Percentiles rank a stretch among this genome's conserved stretches.
Conservation (phyloP, 2,113 vertebrate genomes). For the Alligator sinensis region DNA sequence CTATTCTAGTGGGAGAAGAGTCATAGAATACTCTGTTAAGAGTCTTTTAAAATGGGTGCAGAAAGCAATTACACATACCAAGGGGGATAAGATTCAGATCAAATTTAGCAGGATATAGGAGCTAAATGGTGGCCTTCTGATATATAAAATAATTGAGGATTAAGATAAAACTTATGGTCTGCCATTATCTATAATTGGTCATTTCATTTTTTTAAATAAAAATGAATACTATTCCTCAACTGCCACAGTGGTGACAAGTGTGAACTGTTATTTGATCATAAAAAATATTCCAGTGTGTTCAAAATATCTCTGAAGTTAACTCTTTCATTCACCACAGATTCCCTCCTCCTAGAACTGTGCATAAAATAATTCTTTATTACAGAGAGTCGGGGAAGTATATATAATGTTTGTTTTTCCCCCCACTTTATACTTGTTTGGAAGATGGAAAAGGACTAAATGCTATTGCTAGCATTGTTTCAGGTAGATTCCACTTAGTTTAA, state of each 20-base stretch:
- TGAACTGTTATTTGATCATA: slow-evolving; percentile 18
- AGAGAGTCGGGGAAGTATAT: no score
- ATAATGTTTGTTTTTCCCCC: no score
- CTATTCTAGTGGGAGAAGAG: slow-evolving; percentile 44
- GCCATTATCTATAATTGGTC: slow-evolving; percentile 68
- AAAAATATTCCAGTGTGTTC: slow-evolving; percentile 3
- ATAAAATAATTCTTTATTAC: not conserved
- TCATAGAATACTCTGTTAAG: slow-evolving; percentile 37
- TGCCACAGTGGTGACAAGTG: slow-evolving; percentile 13
- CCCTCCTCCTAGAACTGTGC: not conserved
- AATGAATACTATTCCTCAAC: slow-evolving; percentile 36
- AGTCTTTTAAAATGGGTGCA: slow-evolving; percentile 57
- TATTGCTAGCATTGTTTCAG: not conserved
- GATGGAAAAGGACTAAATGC: not conserved
- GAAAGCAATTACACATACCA: slow-evolving; percentile 59
- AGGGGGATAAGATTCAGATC: slow-evolving; percentile 58
- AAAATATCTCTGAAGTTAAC: not conserved
- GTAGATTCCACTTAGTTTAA: not conserved
- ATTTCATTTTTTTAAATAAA: slow-evolving; percentile 40
- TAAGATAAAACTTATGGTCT: slow-evolving; percentile 58
- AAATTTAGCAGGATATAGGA: slow-evolving; percentile 38
- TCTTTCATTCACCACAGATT: slow-evolving; percentile 1
- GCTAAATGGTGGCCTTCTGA: slow-evolving; percentile 37
- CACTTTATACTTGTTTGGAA: not conserved
- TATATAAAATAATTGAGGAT: slow-evolving; percentile 49